Conservation (phyloP, 2,888 invertebrate species). For the Harpalus rufipes region DNA sequence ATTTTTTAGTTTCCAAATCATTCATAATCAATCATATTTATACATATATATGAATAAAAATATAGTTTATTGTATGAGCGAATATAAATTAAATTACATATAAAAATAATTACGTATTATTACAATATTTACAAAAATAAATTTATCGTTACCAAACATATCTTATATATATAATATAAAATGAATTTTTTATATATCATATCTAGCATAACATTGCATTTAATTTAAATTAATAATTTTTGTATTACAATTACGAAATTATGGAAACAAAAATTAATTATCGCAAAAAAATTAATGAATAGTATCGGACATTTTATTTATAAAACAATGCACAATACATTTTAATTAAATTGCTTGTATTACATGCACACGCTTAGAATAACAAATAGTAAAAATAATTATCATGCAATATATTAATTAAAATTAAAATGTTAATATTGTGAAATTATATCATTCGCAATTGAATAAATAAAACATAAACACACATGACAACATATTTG, state of each 20-base stretch:
- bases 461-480: not conserved
- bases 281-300: not conserved
- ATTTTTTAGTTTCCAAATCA: too few species aligned
- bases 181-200: too few species aligned
- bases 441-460: not conserved
- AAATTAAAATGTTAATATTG: not conserved
- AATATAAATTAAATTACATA: too few species aligned
- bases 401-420: not conserved
- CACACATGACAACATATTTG: not conserved
- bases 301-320: not conserved
- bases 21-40: too few species aligned
- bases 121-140: not conserved
- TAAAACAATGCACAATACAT: not conserved
- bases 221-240: not conserved
- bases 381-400: not conserved
- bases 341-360: not conserved
- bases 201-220: not conserved
- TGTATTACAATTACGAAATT: not conserved
- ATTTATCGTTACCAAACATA: not conserved
- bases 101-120: too few species aligned
- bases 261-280: not conserved
- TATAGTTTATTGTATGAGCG: too few species aligned
- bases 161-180: too few species aligned
- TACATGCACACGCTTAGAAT: not conserved
- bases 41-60: too few species aligned